Percentiles rank a stretch among this genome's conserved stretches.
Conservation (phyloP, 2,888 invertebrate species). For the Linyphia triangularis region DNA sequence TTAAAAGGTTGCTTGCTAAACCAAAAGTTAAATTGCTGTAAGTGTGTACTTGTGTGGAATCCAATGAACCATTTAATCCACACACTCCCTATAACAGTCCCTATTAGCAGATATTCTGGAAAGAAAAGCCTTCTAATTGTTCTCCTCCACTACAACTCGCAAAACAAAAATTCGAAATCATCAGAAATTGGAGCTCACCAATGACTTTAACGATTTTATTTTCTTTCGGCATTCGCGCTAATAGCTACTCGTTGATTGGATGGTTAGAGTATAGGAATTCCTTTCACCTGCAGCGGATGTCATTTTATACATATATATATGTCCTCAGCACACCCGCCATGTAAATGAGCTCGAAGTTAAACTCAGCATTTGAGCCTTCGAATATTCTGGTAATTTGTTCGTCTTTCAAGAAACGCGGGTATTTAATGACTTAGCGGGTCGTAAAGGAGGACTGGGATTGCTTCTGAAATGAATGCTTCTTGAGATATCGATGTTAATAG, state of each 20-base stretch:
- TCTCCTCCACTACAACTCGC: constrained; percentile 24
- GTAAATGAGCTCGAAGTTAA: constrained; percentile 37
- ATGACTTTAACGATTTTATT: constrained; percentile 40
- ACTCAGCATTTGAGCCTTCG: constrained; percentile 13
- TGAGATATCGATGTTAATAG: constrained; percentile 18
- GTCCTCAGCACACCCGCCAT: neutral
- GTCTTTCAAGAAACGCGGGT: constrained; percentile 7
- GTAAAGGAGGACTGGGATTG: constrained; percentile 2
- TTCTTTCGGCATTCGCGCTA: constrained; percentile 25
- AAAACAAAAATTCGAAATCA: constrained; percentile 27
- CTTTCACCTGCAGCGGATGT: constrained; percentile 41
- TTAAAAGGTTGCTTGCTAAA: too few species aligned
- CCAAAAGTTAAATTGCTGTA: too few species aligned
- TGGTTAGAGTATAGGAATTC: neutral
- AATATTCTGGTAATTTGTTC: constrained; percentile 36
- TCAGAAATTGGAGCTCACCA: constrained; percentile 28
- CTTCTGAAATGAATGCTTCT: constrained; percentile 10
- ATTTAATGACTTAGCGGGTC: constrained; percentile 30
- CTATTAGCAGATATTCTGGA: constrained; percentile 40
- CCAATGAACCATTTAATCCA: constrained; percentile 19
- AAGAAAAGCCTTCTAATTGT: constrained; percentile 43
- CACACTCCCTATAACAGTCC: constrained; percentile 6
- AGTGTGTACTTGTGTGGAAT: too few species aligned
- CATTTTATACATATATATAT: constrained; percentile 36
- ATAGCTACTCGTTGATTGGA: too few species aligned